phyloP scores from a whole-genome alignment of 2,888 invertebrate genomes.

The Stomorhina lunata region DNA sequence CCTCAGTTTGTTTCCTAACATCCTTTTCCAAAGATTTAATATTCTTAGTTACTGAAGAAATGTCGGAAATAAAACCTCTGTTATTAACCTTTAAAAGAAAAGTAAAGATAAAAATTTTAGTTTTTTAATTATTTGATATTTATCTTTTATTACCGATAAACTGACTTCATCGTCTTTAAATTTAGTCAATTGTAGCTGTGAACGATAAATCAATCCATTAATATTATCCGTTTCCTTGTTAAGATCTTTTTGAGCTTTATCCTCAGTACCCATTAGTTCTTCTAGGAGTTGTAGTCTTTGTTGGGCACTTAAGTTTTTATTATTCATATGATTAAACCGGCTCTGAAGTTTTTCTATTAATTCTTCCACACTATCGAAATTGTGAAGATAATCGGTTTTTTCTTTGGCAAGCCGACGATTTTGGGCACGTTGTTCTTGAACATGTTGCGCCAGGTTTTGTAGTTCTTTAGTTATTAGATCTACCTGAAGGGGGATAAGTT shows the following conservation, averaged over 20 bases:
- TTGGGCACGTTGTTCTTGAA: constrained; percentile 75
- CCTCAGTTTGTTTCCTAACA: constrained; percentile 82
- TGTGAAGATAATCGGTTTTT: constrained; percentile 68
- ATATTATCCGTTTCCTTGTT: constrained; percentile 74
- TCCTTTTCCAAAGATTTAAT: constrained; percentile 78
- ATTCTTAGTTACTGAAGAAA: constrained; percentile 68
- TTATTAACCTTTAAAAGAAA: constrained; percentile 75
- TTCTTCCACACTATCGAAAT: constrained; percentile 68
- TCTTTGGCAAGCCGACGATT: constrained; percentile 73
- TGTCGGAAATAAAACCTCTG: constrained; percentile 69
- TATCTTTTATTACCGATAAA: constrained; percentile 62
- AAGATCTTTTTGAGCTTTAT: constrained; percentile 71
- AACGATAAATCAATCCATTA: constrained; percentile 75
- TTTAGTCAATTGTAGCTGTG: constrained; percentile 74
- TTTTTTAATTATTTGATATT: not conserved
- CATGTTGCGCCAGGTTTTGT: constrained; percentile 73
- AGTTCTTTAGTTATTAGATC: constrained; percentile 75
- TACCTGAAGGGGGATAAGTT: constrained; percentile 68
- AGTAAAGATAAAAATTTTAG: constrained; percentile 6
- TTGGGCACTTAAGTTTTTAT: constrained; percentile 74
- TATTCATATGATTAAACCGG: constrained; percentile 71
- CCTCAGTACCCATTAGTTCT: constrained; percentile 77
- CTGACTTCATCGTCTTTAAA: constrained; percentile 73
- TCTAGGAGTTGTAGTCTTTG: constrained; percentile 77
- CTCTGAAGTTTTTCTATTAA: constrained; percentile 69